A percentile compares a stretch with the other conserved stretches of the same genome.
Evolutionary conservation across 2,888 invertebrate species (phyloP).

Genomic region (Dioctria rufipes): DNA sequence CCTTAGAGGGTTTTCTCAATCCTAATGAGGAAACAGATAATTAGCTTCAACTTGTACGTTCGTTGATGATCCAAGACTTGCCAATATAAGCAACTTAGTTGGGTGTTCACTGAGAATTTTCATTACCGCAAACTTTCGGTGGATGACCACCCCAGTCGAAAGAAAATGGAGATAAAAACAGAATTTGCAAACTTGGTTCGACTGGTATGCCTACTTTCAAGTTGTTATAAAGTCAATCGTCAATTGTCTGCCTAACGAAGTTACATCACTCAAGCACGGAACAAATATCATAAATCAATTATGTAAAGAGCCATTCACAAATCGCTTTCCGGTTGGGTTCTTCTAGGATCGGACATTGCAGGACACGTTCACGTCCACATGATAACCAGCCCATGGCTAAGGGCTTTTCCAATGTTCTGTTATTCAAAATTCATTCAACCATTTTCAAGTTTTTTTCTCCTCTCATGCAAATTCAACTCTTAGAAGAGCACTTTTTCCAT

Average conservation of each 20-base stretch:
- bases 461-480: constrained; percentile 36
- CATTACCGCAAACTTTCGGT: not conserved
- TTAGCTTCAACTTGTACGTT: constrained; percentile 10
- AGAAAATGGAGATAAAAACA: constrained; percentile 22
- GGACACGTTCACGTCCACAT: constrained; percentile 29
- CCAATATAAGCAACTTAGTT: constrained; percentile 4
- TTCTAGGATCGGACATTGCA: constrained; percentile 26
- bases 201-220: not conserved
- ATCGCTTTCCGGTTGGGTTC: constrained; percentile 45
- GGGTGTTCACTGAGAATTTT: not conserved
- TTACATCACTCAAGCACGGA: constrained; percentile 43
- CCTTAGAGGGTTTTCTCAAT: constrained; percentile 31
- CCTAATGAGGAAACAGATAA: constrained; percentile 37
- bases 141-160: not conserved
- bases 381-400: constrained; percentile 25
- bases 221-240: constrained; percentile 14
- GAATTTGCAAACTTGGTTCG: not conserved
- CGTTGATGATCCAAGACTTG: not conserved
- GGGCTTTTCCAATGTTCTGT: constrained; percentile 15
- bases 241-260: constrained; percentile 14
- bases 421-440: constrained; percentile 57
- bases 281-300: constrained; percentile 57
- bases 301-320: constrained; percentile 56
- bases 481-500: not conserved
- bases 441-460: constrained; percentile 40